These are phyloP conservation scores for Brachyopa scutellaris DNA, from an alignment of 2,888 invertebrate species.

Conservation along the genomic window DNA sequence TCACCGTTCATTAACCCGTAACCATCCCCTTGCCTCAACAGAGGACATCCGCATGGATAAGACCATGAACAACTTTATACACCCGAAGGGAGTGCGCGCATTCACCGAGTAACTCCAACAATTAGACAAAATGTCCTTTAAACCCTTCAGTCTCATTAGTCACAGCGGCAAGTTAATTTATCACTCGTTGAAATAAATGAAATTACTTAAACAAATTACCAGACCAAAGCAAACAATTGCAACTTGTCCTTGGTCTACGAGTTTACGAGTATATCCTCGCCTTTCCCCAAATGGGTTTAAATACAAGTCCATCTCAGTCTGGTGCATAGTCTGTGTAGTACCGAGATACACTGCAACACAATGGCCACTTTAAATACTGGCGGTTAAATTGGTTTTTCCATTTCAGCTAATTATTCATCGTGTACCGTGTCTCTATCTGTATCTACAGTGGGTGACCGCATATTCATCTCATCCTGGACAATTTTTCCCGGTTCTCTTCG, in stretches of 20 bases:
- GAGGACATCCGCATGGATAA: too few species aligned
- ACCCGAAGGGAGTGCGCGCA: slow-evolving; percentile 38
- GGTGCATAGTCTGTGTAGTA: slow-evolving; percentile 14
- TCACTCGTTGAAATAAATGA: slow-evolving; percentile 69
- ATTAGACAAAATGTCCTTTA: slow-evolving; percentile 66
- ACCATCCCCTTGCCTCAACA: too few species aligned
- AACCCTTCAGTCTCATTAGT: slow-evolving; percentile 63
- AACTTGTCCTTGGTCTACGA: slow-evolving; percentile 34
- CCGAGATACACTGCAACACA: slow-evolving; percentile 10
- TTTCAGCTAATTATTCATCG: slow-evolving; percentile 71
- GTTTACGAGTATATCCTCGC: background rate
- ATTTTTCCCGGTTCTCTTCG: slow-evolving; percentile 33
- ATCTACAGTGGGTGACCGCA: slow-evolving; percentile 21
- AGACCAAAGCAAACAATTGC: slow-evolving; percentile 68
- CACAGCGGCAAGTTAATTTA: slow-evolving; percentile 63
- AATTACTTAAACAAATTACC: slow-evolving; percentile 72
- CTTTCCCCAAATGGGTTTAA: slow-evolving; percentile 55
- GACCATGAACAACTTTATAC: too few species aligned
- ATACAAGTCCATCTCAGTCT: slow-evolving; percentile 55
- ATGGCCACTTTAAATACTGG: slow-evolving; percentile 68
- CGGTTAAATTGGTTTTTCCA: slow-evolving; percentile 72
- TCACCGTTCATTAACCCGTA: too few species aligned
- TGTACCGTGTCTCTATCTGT: slow-evolving; percentile 28
- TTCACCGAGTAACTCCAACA: slow-evolving; percentile 36
- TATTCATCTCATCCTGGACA: slow-evolving; percentile 19